Conservation (phyloP, 1,140 invertebrate species). For the Leptinotarsa texana region DNA sequence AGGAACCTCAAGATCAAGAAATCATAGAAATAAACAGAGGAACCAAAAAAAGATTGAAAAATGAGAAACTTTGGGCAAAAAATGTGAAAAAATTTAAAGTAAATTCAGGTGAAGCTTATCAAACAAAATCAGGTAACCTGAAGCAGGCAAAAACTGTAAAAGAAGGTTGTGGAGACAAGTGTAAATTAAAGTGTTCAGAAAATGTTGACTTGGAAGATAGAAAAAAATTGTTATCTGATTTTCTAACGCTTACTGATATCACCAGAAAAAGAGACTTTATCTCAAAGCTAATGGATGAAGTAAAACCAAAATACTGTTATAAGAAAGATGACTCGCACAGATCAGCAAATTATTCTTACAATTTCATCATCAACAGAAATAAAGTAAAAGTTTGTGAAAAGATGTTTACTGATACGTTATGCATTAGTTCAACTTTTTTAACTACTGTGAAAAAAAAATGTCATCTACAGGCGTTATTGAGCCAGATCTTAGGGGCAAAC, state of each 20-base stretch:
- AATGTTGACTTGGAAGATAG: background rate
- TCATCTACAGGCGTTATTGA: background rate
- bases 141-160: conserved; percentile 2
- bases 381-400: conserved; percentile 15
- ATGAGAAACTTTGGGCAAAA: conserved; percentile 8
- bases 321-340: background rate
- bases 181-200: conserved; percentile 7
- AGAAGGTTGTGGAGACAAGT: conserved; percentile 4
- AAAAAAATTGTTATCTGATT: conserved; percentile 8
- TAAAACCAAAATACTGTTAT: conserved; percentile 5
- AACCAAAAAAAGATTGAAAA: conserved; percentile 8
- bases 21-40: conserved; percentile 1
- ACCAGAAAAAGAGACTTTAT: conserved; percentile 1
- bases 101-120: conserved; percentile 5
- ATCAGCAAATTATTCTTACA: background rate
- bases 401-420: conserved; percentile 11
- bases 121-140: conserved; percentile 7
- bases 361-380: background rate
- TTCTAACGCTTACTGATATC: conserved; percentile 8
- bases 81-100: conserved; percentile 10
- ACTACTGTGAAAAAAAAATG: background rate
- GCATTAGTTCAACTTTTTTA: conserved; percentile 7
- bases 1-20: conserved; percentile 4
- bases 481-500: conserved; percentile 6
- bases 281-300: conserved; percentile 9